These are phyloP conservation scores for Oreocharis arfaki DNA, from an alignment of 2,113 vertebrate genomes.

Conservation along the genomic window DNA sequence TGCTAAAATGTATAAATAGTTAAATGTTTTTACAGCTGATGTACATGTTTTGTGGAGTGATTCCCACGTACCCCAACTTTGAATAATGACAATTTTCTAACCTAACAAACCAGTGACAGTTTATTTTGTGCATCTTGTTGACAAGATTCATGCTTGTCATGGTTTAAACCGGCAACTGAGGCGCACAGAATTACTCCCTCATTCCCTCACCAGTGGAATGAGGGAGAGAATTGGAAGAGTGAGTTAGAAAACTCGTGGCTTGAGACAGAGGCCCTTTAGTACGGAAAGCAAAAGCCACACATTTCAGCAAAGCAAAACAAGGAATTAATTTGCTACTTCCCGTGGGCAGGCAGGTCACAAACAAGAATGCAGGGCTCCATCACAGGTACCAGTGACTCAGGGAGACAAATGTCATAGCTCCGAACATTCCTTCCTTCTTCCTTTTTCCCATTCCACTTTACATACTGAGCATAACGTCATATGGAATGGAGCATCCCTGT, in stretches of 20 bases:
- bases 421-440: not conserved
- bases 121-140: not conserved
- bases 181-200: not conserved
- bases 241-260: not conserved
- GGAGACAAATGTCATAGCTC: not conserved
- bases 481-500: not conserved
- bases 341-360: not conserved
- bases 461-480: not conserved
- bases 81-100: not conserved
- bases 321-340: not conserved
- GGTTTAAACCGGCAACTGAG: not conserved
- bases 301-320: not conserved
- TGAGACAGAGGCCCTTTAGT: not conserved
- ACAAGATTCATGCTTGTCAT: not conserved
- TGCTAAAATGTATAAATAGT: not conserved
- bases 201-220: not conserved
- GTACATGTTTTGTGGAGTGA: not conserved
- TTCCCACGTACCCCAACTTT: rapidly evolving
- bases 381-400: not conserved
- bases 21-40: not conserved
- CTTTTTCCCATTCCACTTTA: not conserved
- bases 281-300: too few relatives aligned
- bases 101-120: not conserved
- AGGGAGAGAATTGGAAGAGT: not conserved
- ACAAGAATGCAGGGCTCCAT: not conserved